Base-by-base conservation (phyloP, 2,113 vertebrate genomes). In the Centropus bengalensis region DNA sequence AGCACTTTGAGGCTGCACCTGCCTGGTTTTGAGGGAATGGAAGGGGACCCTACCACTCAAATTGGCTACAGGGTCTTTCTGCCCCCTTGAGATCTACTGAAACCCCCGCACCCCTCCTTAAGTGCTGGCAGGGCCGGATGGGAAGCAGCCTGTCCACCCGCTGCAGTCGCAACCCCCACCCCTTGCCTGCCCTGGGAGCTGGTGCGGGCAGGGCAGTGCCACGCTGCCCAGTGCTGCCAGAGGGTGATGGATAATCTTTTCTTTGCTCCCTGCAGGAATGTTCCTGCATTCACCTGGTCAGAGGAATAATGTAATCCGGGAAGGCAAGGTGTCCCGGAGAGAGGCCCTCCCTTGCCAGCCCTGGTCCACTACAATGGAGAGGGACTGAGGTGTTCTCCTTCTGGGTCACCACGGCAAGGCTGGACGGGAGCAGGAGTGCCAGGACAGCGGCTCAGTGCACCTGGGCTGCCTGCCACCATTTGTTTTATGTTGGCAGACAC, bases 401-500 rank as follows among this genome's bases (percentile, higher is more conserved):
- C 38, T 64, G 26, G 26, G 23, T 63, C 54, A 24, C 22, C 0
- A 0, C 6, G 42, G 19, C 0, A 6, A 67, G 9, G 36, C 3
- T 55, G 32, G 19, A 32, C 33, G 12, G 40, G 10, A 3, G 8
- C 2, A 1, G n/a, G 11, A 5, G 4, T 54, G n/a, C 16, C 5
- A 36, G 16, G 27, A 56, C 19, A 20, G 15, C 0, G 2, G 15
- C 1, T 0, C 8, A 9, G 16, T 19, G 32, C 32, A 40, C 32
- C 11, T 40, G 13, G 12, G 44, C 24, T 22, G 38, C 28, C 12
- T 2, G 3, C 13, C 8, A 71, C 8, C 8, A 4, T 54, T 40
- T 11, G 1, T 55, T 26, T 64, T 73, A 36, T 14, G 42, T 12
- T 78, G 55, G 27, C 66, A 40, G 51, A 30, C 28, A 28, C 24